phyloP scores from a whole-genome alignment of 2,797 vertebrate genomes.

The Lepus oiostolus region DNA sequence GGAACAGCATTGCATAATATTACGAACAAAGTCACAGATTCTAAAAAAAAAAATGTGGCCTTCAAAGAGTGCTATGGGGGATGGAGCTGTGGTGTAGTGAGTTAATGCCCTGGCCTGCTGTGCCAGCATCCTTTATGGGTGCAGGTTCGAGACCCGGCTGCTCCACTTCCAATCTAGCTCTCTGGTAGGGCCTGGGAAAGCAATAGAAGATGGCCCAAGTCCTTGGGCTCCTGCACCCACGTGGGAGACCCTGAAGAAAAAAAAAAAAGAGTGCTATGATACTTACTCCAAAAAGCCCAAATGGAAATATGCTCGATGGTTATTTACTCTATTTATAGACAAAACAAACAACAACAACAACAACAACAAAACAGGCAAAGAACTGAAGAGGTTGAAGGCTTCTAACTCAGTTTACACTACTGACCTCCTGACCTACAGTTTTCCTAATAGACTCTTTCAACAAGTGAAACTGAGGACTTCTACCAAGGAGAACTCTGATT shows the following conservation, averaged over 20 bases:
- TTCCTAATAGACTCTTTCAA: not conserved
- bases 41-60: not conserved
- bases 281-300: slow-evolving; percentile 1
- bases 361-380: not conserved
- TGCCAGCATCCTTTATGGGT: too few species aligned
- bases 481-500: not conserved
- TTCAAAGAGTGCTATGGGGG: not conserved
- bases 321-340: not conserved
- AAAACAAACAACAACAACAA: not conserved
- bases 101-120: too few species aligned
- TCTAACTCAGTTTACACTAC: not conserved
- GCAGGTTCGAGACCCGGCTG: too few species aligned
- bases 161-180: too few species aligned
- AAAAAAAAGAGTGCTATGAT: not conserved
- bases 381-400: not conserved
- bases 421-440: not conserved
- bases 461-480: not conserved
- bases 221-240: too few species aligned
- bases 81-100: too few species aligned
- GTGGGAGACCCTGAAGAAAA: too few species aligned
- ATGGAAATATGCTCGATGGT: not conserved
- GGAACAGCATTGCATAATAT: not conserved
- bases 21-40: slow-evolving; percentile 28
- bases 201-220: too few species aligned
- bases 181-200: too few species aligned